Percentiles rank a stretch among this genome's conserved stretches.
Conservation (phyloP, 1,140 invertebrate species). For the Ctenoplectra terminalis region DNA sequence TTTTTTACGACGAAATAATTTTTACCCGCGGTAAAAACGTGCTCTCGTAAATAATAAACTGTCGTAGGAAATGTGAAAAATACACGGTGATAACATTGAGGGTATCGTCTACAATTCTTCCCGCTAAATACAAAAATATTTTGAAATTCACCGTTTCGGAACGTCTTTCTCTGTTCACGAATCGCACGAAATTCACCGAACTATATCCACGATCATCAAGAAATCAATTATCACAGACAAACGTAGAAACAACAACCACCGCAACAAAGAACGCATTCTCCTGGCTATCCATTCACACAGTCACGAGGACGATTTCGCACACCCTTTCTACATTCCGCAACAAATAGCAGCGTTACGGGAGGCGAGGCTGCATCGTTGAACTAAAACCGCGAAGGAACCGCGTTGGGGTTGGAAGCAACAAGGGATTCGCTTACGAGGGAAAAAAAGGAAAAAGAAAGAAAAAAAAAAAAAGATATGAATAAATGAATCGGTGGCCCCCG, state of each 20-base stretch:
- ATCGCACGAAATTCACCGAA: too few relatives aligned
- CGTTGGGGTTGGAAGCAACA: conserved; percentile 6
- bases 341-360: background rate
- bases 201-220: too few relatives aligned
- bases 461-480: conserved; percentile 62
- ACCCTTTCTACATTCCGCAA: background rate
- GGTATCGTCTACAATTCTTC: background rate
- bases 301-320: conserved; percentile 2
- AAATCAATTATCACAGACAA: too few relatives aligned
- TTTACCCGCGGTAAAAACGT: conserved; percentile 5
- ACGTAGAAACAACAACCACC: background rate
- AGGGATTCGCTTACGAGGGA: conserved; percentile 30
- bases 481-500: conserved; percentile 68
- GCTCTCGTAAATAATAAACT: conserved; percentile 24
- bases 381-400: conserved; percentile 47
- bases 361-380: background rate
- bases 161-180: too few relatives aligned
- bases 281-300: background rate
- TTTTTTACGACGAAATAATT: conserved; percentile 46
- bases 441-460: conserved; percentile 14
- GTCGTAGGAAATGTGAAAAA: background rate
- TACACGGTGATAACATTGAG: background rate
- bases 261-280: background rate
- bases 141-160: background rate
- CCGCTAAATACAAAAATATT: background rate